Conservation (phyloP, 2,113 vertebrate species). For the Laticauda laticaudata region DNA sequence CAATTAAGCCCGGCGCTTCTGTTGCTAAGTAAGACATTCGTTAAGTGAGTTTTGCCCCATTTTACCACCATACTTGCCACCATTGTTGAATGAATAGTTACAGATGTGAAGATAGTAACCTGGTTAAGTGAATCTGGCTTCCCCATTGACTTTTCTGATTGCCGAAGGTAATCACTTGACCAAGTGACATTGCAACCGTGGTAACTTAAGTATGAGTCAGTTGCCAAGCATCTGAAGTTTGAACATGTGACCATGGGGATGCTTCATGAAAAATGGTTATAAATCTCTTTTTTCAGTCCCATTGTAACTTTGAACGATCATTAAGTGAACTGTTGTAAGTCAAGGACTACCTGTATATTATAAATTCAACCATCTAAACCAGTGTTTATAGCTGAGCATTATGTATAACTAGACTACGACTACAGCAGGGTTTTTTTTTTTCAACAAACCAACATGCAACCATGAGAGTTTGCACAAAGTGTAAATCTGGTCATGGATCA, state of each 20-base stretch:
- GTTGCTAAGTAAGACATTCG: no score
- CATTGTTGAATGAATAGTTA: no score
- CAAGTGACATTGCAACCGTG: no score
- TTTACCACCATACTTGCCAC: no score
- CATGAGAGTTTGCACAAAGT: neutral
- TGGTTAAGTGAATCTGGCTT: no score
- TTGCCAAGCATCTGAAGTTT: no score
- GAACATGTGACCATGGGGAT: neutral
- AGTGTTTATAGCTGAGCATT: neutral
- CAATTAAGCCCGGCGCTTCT: no score
- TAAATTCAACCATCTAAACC: neutral
- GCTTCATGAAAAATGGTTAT: neutral
- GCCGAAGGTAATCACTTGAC: no score
- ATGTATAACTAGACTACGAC: neutral
- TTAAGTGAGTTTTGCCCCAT: no score
- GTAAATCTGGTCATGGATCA: neutral
- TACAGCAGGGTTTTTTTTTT: neutral
- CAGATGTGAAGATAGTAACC: no score
- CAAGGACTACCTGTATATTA: neutral
- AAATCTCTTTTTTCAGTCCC: neutral
- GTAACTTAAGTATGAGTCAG: no score
- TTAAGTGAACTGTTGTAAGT: neutral
- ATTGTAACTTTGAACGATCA: neutral
- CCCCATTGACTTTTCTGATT: no score
- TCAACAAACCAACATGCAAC: neutral